Evolutionary conservation across 2,797 vertebrate species (phyloP).

Genomic region (Betta splendens): DNA sequence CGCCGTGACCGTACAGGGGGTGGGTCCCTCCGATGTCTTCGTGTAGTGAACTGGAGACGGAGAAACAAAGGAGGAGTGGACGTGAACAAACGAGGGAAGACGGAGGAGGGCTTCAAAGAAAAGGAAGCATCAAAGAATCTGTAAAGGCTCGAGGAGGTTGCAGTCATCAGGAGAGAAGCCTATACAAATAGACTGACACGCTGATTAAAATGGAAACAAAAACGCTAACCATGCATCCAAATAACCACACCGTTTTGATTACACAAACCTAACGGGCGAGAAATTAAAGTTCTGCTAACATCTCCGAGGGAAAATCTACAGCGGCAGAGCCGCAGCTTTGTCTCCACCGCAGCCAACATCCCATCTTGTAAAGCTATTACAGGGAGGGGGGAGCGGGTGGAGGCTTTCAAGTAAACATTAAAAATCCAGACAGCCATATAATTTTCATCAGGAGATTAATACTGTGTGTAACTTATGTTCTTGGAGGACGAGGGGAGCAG

Average conservation of each 20-base stretch:
- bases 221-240: neutral
- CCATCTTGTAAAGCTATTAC: slow-evolving; percentile 73
- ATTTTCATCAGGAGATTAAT: slow-evolving; percentile 80
- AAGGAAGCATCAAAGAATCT: slow-evolving; percentile 72
- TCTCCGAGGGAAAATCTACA: slow-evolving; percentile 26
- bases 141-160: slow-evolving; percentile 82
- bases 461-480: slow-evolving; percentile 70
- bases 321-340: slow-evolving; percentile 31
- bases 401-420: slow-evolving; percentile 73
- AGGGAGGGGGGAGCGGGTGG: slow-evolving; percentile 35
- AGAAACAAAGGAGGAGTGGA: slow-evolving; percentile 13
- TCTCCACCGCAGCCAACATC: slow-evolving; percentile 42
- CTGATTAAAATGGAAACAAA: slow-evolving; percentile 81
- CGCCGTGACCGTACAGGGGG: slow-evolving; percentile 97
- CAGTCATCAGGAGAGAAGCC: slow-evolving; percentile 84
- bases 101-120: neutral
- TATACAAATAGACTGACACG: slow-evolving; percentile 40
- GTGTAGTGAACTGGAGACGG: slow-evolving; percentile 90
- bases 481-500: slow-evolving; percentile 68
- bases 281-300: slow-evolving; percentile 20
- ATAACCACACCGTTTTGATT: neutral
- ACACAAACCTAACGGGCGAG: slow-evolving; percentile 14
- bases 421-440: slow-evolving; percentile 70
- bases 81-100: neutral
- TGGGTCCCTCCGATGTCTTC: slow-evolving; percentile 95